These are phyloP conservation scores for Cyclura pinguis DNA, from an alignment of 2,797 vertebrate species.

Conservation along the genomic window DNA sequence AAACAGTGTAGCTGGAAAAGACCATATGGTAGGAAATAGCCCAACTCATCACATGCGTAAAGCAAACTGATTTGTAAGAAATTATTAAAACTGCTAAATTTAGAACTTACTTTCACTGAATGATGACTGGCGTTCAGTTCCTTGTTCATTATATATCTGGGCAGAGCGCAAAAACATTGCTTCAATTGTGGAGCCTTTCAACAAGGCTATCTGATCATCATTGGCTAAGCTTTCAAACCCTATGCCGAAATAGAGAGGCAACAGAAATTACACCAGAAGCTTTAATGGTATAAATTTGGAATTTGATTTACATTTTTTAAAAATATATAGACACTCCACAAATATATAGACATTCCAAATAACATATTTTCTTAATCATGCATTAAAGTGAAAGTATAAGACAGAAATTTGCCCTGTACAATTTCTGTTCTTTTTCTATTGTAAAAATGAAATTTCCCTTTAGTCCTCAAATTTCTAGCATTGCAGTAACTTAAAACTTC, in stretches of 20 bases:
- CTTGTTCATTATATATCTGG: slow-evolving; percentile 89
- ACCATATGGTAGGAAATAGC: background rate
- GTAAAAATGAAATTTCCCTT: background rate
- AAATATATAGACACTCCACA: background rate
- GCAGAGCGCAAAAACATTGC: slow-evolving; percentile 91
- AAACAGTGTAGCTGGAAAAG: background rate
- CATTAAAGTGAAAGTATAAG: background rate
- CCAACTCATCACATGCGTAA: background rate
- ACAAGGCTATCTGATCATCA: slow-evolving; percentile 89
- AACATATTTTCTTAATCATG: background rate
- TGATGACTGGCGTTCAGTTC: slow-evolving; percentile 68
- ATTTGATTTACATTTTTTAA: background rate
- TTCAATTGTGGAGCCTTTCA: slow-evolving; percentile 90
- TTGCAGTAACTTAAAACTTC: too few species aligned
- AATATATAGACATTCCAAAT: background rate
- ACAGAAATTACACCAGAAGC: background rate
- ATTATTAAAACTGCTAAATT: background rate
- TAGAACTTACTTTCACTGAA: slow-evolving; percentile 82
- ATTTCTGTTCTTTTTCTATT: background rate
- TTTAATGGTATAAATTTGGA: background rate
- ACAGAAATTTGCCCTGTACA: background rate
- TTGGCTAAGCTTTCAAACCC: slow-evolving; percentile 91
- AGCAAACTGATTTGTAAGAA: background rate
- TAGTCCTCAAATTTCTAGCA: too few species aligned
- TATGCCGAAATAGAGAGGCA: slow-evolving; percentile 67